Base-by-base conservation (phyloP, 2,888 invertebrate genomes). In the Altica lythri region DNA sequence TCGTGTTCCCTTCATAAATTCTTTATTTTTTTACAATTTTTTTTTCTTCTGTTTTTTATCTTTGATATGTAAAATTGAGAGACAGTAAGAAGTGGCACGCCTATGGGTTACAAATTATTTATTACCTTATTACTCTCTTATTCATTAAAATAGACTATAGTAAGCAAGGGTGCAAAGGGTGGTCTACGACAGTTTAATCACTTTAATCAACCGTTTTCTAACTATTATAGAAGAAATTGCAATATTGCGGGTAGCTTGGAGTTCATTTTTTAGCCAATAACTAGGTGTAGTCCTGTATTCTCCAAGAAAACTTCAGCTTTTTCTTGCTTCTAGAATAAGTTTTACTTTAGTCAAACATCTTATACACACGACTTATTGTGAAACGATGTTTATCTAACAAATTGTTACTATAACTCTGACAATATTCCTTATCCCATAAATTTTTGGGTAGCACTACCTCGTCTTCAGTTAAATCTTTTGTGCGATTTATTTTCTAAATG, bases 111-210 rank as follows among this genome's bases (percentile, higher is more conserved):
- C n/a, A n/a, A n/a, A n/a, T n/a, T n/a, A n/a, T n/a, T n/a, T n/a
- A n/a, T n/a, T n/a, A n/a, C n/a, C n/a, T n/a, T n/a, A n/a, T n/a
- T n/a, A n/a, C n/a, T n/a, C n/a, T n/a, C n/a, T n/a, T n/a, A n/a
- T n/a, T n/a, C n/a, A n/a, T n/a, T n/a, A n/a, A n/a, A n/a, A n/a
- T n/a, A n/a, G n/a, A n/a, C n/a, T n/a, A n/a, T 32, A 32, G 32
- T 32, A 32, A 4, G 32, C 32, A 32, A 32, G 32, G 32, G 32
- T 13, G 5, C 32, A 32, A n/a, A 17, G 40, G 40, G 17, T 40
- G 40, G 32, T 32, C 32, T 22, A 5, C 22, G 8, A 22, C 22
- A 22, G 8, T 22, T 8, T 22, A 22, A 22, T 22, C 8, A 8
- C 8, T 22, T 22, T 8, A 22, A 4, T 22, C 8, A 22, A 22